A percentile compares a stretch with the other conserved stretches of the same genome.
phyloP scores from a whole-genome alignment of 2,797 vertebrate genomes.

The Acanthurus leucopareius region DNA sequence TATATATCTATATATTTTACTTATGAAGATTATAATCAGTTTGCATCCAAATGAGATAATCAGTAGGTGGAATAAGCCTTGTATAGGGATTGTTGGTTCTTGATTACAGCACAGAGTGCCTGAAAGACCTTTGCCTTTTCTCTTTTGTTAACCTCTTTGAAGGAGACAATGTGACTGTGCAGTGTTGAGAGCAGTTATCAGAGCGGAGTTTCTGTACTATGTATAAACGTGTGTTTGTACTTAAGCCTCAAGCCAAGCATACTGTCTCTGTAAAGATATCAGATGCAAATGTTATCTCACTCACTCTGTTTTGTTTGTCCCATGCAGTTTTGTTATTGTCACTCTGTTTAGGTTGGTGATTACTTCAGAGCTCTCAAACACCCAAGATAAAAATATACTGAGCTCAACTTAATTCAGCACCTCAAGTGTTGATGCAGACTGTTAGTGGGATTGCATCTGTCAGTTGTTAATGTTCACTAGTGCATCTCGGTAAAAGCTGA shows the following conservation, averaged over 20 bases:
- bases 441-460: conserved; percentile 38
- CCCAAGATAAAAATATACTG: background rate
- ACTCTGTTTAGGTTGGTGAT: conserved; percentile 51
- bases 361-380: conserved; percentile 18
- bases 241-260: conserved; percentile 59
- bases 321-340: conserved; percentile 32
- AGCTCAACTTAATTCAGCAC: conserved; percentile 25
- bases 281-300: conserved; percentile 41
- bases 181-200: conserved; percentile 70
- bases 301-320: conserved; percentile 35
- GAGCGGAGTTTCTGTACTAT: conserved; percentile 53
- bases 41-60: conserved; percentile 83
- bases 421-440: conserved; percentile 45
- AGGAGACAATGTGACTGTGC: conserved; percentile 67
- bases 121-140: conserved; percentile 76
- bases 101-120: conserved; percentile 75
- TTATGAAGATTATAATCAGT: conserved; percentile 72
- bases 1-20: conserved; percentile 75
- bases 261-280: conserved; percentile 49
- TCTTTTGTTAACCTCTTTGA: conserved; percentile 61
- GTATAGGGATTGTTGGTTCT: conserved; percentile 52
- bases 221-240: conserved; percentile 64
- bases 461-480: conserved; percentile 25
- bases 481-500: conserved; percentile 43
- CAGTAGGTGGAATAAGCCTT: conserved; percentile 64